Percentiles rank a stretch among this genome's conserved stretches.
phyloP scores from a whole-genome alignment of 37 sponge, comb jelly and placozoan species.

The Geodia barretti region DNA sequence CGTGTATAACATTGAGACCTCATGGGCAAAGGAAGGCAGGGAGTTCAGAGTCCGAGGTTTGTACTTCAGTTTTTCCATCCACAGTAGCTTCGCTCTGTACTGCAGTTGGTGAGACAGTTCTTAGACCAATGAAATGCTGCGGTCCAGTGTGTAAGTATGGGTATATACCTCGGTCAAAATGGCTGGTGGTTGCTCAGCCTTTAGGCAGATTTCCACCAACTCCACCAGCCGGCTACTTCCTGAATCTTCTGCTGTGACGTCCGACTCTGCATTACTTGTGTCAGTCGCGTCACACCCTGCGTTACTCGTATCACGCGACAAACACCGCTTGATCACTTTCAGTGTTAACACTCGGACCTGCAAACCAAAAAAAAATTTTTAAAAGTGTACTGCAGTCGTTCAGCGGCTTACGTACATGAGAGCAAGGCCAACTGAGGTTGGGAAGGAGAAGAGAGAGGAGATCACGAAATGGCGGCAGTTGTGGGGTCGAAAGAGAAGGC shows the following conservation, averaged over 20 bases:
- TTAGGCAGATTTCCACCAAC: conserved; percentile 44
- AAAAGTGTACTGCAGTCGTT: no score
- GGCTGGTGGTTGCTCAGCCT: conserved; percentile 43
- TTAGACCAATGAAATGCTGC: no score
- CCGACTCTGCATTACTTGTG: no score
- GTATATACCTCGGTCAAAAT: neutral
- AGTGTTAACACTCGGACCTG: conserved; percentile 66
- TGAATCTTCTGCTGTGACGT: no score
- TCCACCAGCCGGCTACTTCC: no score
- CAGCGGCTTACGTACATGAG: no score
- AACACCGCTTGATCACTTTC: no score
- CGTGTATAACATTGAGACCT: conserved; percentile 22
- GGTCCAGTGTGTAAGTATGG: neutral
- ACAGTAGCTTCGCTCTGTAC: conserved; percentile 58
- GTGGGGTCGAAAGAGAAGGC: neutral
- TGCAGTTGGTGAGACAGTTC: conserved; percentile 2
- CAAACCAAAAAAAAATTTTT: neutral
- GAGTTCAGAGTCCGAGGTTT: neutral
- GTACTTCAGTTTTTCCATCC: conserved; percentile 58
- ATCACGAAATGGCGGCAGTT: neutral
- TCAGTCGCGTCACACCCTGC: no score
- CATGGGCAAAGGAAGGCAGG: conserved; percentile 47
- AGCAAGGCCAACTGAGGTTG: neutral
- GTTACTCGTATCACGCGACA: no score
- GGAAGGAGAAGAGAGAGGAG: neutral